phyloP scores from a whole-genome alignment of 2,888 invertebrate genomes.

The Xestia ashworthii region DNA sequence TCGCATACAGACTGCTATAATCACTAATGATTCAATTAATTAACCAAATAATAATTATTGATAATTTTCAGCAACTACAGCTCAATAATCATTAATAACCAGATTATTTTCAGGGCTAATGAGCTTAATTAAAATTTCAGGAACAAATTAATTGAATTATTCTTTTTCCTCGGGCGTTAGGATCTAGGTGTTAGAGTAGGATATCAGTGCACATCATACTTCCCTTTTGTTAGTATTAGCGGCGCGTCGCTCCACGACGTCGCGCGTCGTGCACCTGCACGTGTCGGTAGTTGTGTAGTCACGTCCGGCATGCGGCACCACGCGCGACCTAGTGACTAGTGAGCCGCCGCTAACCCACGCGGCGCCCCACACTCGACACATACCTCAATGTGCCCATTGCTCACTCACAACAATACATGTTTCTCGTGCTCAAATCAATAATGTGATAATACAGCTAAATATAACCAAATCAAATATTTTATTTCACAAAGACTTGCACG shows the following conservation, averaged over 20 bases:
- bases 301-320: no score
- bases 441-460: not conserved
- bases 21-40: conserved; percentile 72
- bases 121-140: conserved; percentile 84
- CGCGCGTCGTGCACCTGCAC: not conserved
- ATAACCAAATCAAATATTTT: not conserved
- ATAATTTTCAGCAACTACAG: conserved; percentile 81
- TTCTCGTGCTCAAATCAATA: not conserved
- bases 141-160: conserved; percentile 77
- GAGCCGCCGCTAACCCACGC: not conserved
- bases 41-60: conserved; percentile 69
- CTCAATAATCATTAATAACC: conserved; percentile 74
- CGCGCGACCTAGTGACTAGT: not conserved
- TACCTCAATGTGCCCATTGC: not conserved
- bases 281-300: no score
- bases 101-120: conserved; percentile 87
- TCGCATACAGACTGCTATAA: conserved; percentile 75
- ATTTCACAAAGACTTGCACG: not conserved
- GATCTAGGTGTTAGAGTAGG: conserved; percentile 69
- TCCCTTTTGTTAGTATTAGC: conserved; percentile 10
- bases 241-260: not conserved
- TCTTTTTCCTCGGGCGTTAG: conserved; percentile 82
- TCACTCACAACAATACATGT: not conserved
- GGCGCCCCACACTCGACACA: conserved; percentile 23
- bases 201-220: conserved; percentile 37